These are phyloP conservation scores for Psittacula echo DNA, from an alignment of 2,797 vertebrate species.

Conservation along the genomic window DNA sequence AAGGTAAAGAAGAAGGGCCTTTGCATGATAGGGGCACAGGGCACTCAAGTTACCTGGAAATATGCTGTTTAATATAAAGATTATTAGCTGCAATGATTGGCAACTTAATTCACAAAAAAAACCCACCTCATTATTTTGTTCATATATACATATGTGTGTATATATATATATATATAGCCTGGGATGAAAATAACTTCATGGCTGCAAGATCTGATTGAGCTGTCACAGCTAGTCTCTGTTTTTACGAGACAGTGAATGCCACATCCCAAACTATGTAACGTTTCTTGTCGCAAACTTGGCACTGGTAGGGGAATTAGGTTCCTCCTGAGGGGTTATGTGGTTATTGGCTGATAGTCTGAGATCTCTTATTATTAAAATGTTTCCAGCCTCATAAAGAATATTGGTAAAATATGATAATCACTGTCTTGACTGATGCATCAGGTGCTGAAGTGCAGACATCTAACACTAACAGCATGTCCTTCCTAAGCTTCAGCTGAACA, in stretches of 20 bases:
- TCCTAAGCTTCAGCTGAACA: background rate
- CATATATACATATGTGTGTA: background rate
- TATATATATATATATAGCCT: background rate
- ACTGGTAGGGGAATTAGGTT: background rate
- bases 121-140: background rate
- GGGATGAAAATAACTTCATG: background rate
- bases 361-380: background rate
- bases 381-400: background rate
- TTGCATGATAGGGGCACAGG: background rate
- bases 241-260: background rate
- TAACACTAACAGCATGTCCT: background rate
- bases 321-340: background rate
- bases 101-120: background rate
- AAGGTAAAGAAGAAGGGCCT: background rate
- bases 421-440: background rate
- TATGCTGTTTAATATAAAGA: background rate
- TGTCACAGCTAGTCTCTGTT: background rate
- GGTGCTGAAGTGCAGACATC: background rate
- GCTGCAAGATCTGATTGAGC: background rate
- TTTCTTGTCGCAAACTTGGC: background rate
- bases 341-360: background rate
- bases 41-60: background rate
- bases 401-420: background rate
- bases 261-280: rapidly evolving
- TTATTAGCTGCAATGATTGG: background rate